Evolutionary conservation across 2,797 vertebrate species (phyloP), one percentile per base, ranked within the genome.

Genomic region (Borostomias antarcticus): DNA sequence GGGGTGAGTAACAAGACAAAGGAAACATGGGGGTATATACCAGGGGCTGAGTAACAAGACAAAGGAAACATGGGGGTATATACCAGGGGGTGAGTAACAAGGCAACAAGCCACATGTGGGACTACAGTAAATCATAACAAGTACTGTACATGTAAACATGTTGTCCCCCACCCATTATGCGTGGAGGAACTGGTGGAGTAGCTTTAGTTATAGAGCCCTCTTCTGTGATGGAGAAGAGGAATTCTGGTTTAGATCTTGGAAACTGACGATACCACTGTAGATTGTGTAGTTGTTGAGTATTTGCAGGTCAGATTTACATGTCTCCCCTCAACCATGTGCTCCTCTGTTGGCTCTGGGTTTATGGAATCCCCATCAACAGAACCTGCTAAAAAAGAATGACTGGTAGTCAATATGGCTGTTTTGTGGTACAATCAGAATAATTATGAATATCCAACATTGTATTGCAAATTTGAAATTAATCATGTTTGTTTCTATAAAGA

Each of bases 121-220:
- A n/a, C n/a, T n/a, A n/a, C 82, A 84, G 76, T 70, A 80, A 70
- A 72, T 82, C 45, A 82, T 40, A 54, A 52, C 71, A 58, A n/a
- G n/a, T n/a, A n/a, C n/a, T n/a, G n/a, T n/a, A n/a, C n/a, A n/a
- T n/a, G n/a, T n/a, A n/a, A n/a, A n/a, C n/a, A n/a, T n/a, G n/a
- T n/a, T n/a, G n/a, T n/a, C n/a, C n/a, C n/a, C n/a, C n/a, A n/a
- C n/a, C n/a, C n/a, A n/a, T n/a, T 11, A 43, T 43, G 40, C 3
- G 1, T 43, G 2, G 40, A 17, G 40, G 40, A 43, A 43, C 15
- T 43, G 40, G 40, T 17, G 40, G 15, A 3, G 40, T 11, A 17
- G 40, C 40, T 15, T 43, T 43, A 5, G n/a, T 15, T 43, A 43
- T 7, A 9, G 4, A 19, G 17, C 47, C 47, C 8, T 48, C 8